Evolutionary conservation across 2,113 vertebrate genomes (phyloP).

Genomic region (Mirounga angustirostris): DNA sequence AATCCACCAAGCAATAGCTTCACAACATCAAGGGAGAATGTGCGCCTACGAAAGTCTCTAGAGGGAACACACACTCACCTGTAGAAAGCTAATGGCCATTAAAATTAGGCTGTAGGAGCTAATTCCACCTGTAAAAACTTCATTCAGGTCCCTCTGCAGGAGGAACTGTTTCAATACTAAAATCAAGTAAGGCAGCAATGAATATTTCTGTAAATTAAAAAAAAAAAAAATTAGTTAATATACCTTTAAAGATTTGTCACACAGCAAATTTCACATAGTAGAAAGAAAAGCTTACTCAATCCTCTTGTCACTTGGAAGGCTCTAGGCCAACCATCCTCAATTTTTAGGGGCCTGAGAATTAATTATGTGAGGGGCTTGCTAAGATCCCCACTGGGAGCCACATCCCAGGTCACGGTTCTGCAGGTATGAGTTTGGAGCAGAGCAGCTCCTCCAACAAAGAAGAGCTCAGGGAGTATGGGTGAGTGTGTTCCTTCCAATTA

Average conservation of each 20-base stretch:
- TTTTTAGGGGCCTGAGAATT: not conserved
- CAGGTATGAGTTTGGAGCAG: accelerated
- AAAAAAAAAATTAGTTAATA: slow-evolving; percentile 50
- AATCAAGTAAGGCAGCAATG: slow-evolving; percentile 97
- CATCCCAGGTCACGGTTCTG: accelerated
- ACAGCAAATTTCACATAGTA: not conserved
- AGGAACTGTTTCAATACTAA: slow-evolving; percentile 99
- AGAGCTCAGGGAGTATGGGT: not conserved
- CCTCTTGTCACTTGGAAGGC: not conserved
- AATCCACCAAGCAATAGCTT: accelerated
- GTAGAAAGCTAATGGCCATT: slow-evolving; percentile 99
- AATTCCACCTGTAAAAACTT: slow-evolving; percentile 99
- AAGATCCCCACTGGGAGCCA: not conserved
- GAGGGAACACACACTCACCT: slow-evolving; percentile 88
- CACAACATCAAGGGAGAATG: no score
- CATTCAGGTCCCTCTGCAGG: slow-evolving; percentile 98
- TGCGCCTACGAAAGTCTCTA: accelerated
- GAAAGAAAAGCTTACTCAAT: not conserved
- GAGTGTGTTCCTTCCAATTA: not conserved
- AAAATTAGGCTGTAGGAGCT: slow-evolving; percentile 99
- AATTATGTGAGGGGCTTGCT: not conserved
- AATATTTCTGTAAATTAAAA: slow-evolving; percentile 93
- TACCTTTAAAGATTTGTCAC: not conserved
- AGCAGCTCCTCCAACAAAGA: not conserved
- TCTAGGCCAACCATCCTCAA: not conserved